These are phyloP conservation scores for Suncus etruscus DNA, from an alignment of 2,113 vertebrate genomes.

Conservation along the genomic window DNA sequence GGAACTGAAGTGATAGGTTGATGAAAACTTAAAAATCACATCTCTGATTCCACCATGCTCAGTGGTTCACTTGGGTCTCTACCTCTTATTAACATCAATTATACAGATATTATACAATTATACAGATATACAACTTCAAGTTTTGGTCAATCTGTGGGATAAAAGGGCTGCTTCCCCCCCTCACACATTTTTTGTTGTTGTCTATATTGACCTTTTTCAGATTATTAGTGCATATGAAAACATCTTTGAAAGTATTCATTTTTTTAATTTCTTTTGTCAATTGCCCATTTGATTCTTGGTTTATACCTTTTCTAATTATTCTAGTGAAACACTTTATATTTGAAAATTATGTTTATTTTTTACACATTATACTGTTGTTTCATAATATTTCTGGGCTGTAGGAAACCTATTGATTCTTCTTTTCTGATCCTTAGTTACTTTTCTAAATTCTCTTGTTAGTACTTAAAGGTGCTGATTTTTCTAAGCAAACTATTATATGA, in stretches of 20 bases:
- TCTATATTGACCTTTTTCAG: not conserved
- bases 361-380: not conserved
- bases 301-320: conserved; percentile 24
- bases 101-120: not conserved
- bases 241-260: not conserved
- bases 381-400: not conserved
- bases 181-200: not conserved
- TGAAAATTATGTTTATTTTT: not conserved
- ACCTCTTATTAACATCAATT: not conserved
- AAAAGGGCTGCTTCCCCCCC: not conserved
- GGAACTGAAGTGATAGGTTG: conserved; percentile 21
- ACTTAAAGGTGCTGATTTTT: conserved; percentile 56
- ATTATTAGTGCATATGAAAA: too few relatives aligned
- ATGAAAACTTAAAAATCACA: conserved; percentile 16
- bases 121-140: not conserved
- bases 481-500: not conserved
- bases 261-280: not conserved
- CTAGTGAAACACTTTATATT: conserved; percentile 3
- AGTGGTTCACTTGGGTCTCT: not conserved
- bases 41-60: not conserved
- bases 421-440: conserved; percentile 12
- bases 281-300: conserved; percentile 3
- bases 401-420: conserved; percentile 30
- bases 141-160: not conserved
- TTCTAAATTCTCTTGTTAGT: conserved; percentile 24